phyloP scores from a whole-genome alignment of 2,113 vertebrate species.

The Sapayoa aenigma region DNA sequence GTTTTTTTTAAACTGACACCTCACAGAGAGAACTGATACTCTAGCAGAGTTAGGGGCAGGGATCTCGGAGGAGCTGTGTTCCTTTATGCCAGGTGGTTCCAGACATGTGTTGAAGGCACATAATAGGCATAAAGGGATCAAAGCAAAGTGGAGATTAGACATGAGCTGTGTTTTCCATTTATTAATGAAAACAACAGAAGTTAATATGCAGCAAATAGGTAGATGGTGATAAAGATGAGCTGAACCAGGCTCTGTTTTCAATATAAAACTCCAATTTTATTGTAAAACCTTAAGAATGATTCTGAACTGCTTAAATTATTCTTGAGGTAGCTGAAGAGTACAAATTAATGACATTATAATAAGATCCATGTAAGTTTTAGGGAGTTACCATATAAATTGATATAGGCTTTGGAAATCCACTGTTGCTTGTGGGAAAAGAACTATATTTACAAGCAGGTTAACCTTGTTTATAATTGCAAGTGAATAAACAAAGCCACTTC shows the following conservation, averaged over 20 bases:
- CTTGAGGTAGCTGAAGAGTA: background rate
- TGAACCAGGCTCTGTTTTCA: background rate
- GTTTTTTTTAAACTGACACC: background rate
- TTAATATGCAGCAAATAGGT: background rate
- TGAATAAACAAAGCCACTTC: background rate
- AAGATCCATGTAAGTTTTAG: conserved; percentile 35
- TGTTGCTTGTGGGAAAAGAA: conserved; percentile 16
- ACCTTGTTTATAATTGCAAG: background rate
- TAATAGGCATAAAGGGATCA: background rate
- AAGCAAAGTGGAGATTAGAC: background rate
- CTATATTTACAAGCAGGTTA: background rate
- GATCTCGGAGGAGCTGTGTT: background rate
- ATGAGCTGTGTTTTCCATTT: background rate
- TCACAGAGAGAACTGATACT: background rate
- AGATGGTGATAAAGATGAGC: background rate
- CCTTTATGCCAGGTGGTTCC: background rate
- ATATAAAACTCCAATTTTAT: background rate
- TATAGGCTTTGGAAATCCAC: conserved; percentile 32
- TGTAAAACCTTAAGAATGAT: background rate
- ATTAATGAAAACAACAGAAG: background rate
- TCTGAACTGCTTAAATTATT: background rate
- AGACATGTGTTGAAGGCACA: background rate
- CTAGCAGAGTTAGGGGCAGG: too few relatives aligned
- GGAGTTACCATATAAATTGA: conserved; percentile 13
- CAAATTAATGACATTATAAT: conserved; percentile 31